Evolutionary conservation across 2,888 invertebrate species (phyloP), one percentile per base, ranked within the genome.

Genomic region (Plagiodera versicolora): DNA sequence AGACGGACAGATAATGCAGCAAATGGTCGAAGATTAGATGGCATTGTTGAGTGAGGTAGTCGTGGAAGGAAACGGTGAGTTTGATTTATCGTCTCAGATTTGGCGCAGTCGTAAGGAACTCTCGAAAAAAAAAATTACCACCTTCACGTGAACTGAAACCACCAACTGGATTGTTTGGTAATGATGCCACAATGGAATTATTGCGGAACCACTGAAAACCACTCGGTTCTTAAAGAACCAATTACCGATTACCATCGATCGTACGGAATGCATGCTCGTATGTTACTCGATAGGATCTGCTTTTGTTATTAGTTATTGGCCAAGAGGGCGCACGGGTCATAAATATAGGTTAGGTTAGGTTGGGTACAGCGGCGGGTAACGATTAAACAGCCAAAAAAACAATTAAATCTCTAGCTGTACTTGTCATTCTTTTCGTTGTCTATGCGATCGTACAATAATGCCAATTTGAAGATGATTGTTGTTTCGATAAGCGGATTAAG

Each of bases 181-280:
- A 59, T 50, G 59, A 45, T 44, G 56, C 53, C 56, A 48, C 14
- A 24, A n/a, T 45, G 49, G 35, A 60, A 54, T 57, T 63, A 53
- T 60, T 63, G 50, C 56, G 48, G 44, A 35, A 49, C 56, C 50
- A 24, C 1, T 39, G 39, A 39, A n/a, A 63, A 50, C 50, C 44
- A 52, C 50, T 63, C 54, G 49, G 18, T 54, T 56, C 50, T 63
- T 63, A 63, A 63, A 63, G 50, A 50, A 49, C 63, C 60, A 61
- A 64, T 64, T 64, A 64, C 58, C 56, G 64, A 64, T 64, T 64
- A 61, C 47, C 56, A 64, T 64, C 64, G 39, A 58, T 53, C 46
- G 28, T 30, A 51, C 51, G 46, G 35, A 58, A 58, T 61, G 53
- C 56, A 35, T 56, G 60, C 61, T 64, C 64, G 58, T 61, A 61